Evolutionary conservation across 2,113 vertebrate species (phyloP).

Genomic region (Micronisus gabar): DNA sequence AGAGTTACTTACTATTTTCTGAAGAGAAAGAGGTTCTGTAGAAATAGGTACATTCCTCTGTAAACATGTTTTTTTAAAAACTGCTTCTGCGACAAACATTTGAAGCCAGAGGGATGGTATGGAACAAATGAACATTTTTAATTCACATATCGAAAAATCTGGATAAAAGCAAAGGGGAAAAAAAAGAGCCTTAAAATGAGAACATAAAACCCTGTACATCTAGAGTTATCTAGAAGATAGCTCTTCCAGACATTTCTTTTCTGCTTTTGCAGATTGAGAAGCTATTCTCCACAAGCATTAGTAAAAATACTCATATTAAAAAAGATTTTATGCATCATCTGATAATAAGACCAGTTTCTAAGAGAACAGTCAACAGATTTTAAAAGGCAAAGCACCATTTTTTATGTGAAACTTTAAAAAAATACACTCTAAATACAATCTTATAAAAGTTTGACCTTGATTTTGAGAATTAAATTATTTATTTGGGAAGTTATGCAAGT

Average conservation of each 20-base stretch:
- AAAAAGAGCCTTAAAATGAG: neutral
- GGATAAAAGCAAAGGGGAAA: neutral
- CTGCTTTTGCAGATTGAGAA: neutral
- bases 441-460: neutral
- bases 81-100: constrained; percentile 84
- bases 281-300: neutral
- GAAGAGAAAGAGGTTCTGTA: constrained; percentile 80
- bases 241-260: neutral
- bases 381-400: neutral
- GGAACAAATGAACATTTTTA: constrained; percentile 79
- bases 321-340: neutral
- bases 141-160: constrained; percentile 77
- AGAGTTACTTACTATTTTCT: constrained; percentile 81
- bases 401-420: neutral
- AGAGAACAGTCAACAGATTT: neutral
- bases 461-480: neutral
- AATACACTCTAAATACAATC: neutral
- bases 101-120: constrained; percentile 84
- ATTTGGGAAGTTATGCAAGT: neutral
- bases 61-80: constrained; percentile 84
- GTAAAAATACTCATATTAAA: neutral
- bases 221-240: neutral
- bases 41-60: constrained; percentile 68
- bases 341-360: neutral
- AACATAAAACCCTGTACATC: neutral